Percentiles rank a stretch among this genome's conserved stretches.
phyloP scores from a whole-genome alignment of 2,888 invertebrate genomes.

The Stramonita haemastoma region DNA sequence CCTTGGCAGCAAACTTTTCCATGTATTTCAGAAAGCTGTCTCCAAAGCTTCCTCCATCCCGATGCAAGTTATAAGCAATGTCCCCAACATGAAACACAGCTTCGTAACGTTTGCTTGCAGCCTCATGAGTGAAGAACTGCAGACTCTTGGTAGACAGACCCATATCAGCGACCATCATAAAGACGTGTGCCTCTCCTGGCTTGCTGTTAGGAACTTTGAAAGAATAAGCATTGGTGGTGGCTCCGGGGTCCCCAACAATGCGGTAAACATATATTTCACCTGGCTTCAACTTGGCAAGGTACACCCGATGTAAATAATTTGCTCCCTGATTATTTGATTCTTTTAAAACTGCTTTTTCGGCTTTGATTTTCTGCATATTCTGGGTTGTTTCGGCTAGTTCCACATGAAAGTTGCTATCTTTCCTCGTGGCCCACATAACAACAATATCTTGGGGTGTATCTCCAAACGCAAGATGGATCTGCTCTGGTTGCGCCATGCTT shows the following conservation, averaged over 20 bases:
- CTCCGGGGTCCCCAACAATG: slow-evolving; percentile 54
- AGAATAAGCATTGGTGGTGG: slow-evolving; percentile 65
- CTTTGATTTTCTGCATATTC: slow-evolving; percentile 46
- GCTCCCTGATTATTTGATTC: slow-evolving; percentile 59
- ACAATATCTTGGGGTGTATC: slow-evolving; percentile 57
- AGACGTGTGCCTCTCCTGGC: slow-evolving; percentile 61
- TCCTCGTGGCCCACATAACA: slow-evolving; percentile 65
- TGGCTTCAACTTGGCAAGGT: slow-evolving; percentile 55
- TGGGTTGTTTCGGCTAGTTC: slow-evolving; percentile 58
- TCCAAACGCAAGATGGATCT: slow-evolving; percentile 67
- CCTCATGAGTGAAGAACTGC: slow-evolving; percentile 64
- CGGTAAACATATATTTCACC: slow-evolving; percentile 63
- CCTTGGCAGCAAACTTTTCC: slow-evolving; percentile 67
- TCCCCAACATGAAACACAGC: slow-evolving; percentile 73
- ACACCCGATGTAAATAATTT: slow-evolving; percentile 63
- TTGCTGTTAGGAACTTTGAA: slow-evolving; percentile 67
- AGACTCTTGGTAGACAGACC: slow-evolving; percentile 63
- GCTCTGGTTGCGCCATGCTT: slow-evolving; percentile 55
- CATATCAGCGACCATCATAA: slow-evolving; percentile 74
- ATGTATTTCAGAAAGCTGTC: slow-evolving; percentile 70
- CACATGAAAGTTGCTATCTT: slow-evolving; percentile 55
- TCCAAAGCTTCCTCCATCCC: slow-evolving; percentile 67
- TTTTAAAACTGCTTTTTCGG: slow-evolving; percentile 55
- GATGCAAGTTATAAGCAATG: slow-evolving; percentile 72
- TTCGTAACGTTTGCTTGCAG: slow-evolving; percentile 60